Percentiles rank a stretch among this genome's conserved stretches.
phyloP scores from a whole-genome alignment of 2,888 invertebrate genomes.

The Tethea ocularis region DNA sequence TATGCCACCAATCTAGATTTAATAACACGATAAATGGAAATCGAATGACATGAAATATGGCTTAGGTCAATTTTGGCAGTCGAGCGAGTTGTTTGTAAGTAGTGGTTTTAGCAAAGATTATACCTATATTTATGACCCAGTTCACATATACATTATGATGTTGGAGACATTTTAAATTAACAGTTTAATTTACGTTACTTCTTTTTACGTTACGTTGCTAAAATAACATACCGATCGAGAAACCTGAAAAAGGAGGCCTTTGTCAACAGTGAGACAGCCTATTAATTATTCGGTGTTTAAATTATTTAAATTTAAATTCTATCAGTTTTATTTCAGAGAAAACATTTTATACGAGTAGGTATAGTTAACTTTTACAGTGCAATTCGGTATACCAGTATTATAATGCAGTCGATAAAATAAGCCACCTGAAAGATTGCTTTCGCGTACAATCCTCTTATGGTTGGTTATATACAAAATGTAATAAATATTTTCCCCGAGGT shows the following conservation, averaged over 20 bases:
- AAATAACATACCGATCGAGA: too few relatives aligned
- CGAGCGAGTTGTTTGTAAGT: neutral
- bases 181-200: too few relatives aligned
- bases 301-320: too few relatives aligned
- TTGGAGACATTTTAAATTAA: neutral
- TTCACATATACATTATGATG: neutral
- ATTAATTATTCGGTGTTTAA: too few relatives aligned
- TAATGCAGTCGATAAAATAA: constrained; percentile 3
- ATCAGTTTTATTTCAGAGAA: too few relatives aligned
- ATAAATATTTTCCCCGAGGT: constrained; percentile 42
- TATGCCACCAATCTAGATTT: neutral
- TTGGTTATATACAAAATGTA: constrained; percentile 36
- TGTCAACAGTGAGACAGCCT: too few relatives aligned
- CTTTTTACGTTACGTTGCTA: too few relatives aligned
- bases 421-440: constrained; percentile 8
- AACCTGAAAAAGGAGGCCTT: too few relatives aligned
- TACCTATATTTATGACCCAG: neutral
- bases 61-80: constrained; percentile 5
- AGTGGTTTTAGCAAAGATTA: neutral
- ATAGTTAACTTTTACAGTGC: neutral
- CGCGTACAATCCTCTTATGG: constrained; percentile 18
- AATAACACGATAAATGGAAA: constrained; percentile 15
- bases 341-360: neutral
- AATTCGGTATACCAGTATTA: neutral
- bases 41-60: constrained; percentile 17